Percentiles rank a stretch among this genome's conserved stretches.
phyloP scores from a whole-genome alignment of 1,140 invertebrate genomes.

The Lasioglossum albipes region DNA sequence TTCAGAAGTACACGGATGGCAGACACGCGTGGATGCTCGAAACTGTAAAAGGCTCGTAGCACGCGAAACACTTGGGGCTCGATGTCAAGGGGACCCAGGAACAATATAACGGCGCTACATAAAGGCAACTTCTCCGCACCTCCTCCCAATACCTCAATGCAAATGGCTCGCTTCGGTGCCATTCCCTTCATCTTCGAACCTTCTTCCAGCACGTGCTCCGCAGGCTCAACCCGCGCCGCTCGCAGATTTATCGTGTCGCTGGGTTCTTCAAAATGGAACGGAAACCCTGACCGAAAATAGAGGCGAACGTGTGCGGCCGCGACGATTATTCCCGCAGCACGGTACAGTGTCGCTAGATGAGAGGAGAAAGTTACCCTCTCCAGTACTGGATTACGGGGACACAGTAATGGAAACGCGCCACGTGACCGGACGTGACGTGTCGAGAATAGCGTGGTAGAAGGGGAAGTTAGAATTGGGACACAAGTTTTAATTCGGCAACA shows the following conservation, averaged over 20 bases:
- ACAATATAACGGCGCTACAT: constrained; percentile 44
- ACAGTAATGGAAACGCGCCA: too few species aligned
- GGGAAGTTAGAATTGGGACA: too few species aligned
- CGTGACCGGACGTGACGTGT: too few species aligned
- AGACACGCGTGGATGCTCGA: neutral
- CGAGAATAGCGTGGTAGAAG: too few species aligned
- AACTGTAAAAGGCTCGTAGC: constrained; percentile 20
- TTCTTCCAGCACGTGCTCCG: neutral
- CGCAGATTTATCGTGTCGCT: neutral
- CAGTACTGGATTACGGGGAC: too few species aligned
- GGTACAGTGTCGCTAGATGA: too few species aligned
- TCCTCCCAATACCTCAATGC: constrained; percentile 34
- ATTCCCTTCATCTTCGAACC: neutral
- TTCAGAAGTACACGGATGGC: neutral
- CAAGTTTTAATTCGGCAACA: too few species aligned
- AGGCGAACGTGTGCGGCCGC: neutral
- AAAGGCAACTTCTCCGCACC: constrained; percentile 11
- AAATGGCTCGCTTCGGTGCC: constrained; percentile 32
- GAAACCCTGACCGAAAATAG: neutral
- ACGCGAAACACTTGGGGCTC: constrained; percentile 18
- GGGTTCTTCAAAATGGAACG: neutral
- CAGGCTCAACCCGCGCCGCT: neutral
- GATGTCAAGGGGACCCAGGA: constrained; percentile 41
- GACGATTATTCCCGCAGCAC: neutral
- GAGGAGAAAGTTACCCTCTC: too few species aligned